Conservation (phyloP, 2,888 invertebrate genomes). For the Plagodis pulveraria region DNA sequence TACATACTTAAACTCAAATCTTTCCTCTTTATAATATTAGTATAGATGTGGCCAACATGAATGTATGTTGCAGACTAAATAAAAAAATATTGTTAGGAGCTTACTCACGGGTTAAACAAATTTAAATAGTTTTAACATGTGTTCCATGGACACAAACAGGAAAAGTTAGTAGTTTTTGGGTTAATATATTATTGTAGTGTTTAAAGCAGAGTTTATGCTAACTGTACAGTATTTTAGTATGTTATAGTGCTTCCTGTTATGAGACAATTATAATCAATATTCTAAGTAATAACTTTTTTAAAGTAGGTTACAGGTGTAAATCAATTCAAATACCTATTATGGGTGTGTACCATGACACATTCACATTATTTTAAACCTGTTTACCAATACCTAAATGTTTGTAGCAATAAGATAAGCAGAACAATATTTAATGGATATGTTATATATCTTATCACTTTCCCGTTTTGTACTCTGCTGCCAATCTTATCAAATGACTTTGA, state of each 20-base stretch:
- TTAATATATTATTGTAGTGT: too few relatives aligned
- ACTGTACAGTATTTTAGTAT: too few relatives aligned
- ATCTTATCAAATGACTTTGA: constrained; percentile 46
- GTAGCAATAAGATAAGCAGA: constrained; percentile 22
- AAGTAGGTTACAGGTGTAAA: too few relatives aligned
- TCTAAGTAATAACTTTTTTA: background rate
- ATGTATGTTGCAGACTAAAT: too few relatives aligned
- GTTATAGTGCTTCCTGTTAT: too few relatives aligned
- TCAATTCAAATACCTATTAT: background rate
- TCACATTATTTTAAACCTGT: constrained; percentile 9
- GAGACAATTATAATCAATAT: background rate
- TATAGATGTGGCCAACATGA: too few relatives aligned
- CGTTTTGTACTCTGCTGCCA: constrained; percentile 34
- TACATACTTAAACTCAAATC: too few relatives aligned
- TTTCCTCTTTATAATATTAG: too few relatives aligned
- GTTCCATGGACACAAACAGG: background rate
- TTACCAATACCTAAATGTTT: constrained; percentile 17
- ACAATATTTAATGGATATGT: constrained; percentile 33
- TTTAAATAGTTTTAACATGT: background rate
- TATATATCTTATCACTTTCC: constrained; percentile 45
- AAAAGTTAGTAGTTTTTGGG: background rate
- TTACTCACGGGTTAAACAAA: background rate
- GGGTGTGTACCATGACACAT: constrained; percentile 19
- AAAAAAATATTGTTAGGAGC: too few relatives aligned
- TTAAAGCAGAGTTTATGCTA: too few relatives aligned